Percentiles rank a stretch among this genome's conserved stretches.
These are phyloP conservation scores for Perca flavescens DNA, from an alignment of 2,113 vertebrate genomes.

Conservation along the genomic window DNA sequence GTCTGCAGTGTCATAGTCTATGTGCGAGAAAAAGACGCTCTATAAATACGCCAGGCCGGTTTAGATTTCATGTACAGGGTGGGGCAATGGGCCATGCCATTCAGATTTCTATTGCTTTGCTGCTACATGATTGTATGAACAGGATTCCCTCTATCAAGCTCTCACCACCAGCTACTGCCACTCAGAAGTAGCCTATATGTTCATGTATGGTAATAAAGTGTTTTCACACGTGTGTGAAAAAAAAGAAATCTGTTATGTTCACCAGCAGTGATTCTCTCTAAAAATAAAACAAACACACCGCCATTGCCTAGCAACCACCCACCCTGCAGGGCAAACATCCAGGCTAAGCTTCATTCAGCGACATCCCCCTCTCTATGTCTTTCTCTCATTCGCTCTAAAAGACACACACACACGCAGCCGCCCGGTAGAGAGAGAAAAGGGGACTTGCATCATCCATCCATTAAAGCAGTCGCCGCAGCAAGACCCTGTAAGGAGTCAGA, in stretches of 20 bases:
- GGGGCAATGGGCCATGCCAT: slow-evolving; percentile 70
- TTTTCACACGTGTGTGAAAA: slow-evolving; percentile 30
- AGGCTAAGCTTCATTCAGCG: slow-evolving; percentile 81
- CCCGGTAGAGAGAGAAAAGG: slow-evolving; percentile 57
- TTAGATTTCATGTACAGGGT: slow-evolving; percentile 75
- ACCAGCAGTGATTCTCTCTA: slow-evolving; percentile 79
- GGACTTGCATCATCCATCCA: slow-evolving; percentile 80
- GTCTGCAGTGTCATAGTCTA: slow-evolving; percentile 76
- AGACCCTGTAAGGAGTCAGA: slow-evolving; percentile 73
- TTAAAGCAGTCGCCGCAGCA: slow-evolving; percentile 70
- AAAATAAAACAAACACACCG: slow-evolving; percentile 86
- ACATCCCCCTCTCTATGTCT: slow-evolving; percentile 71
- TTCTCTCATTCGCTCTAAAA: slow-evolving; percentile 42
- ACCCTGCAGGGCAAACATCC: slow-evolving; percentile 80
- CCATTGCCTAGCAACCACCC: slow-evolving; percentile 81
- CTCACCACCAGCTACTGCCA: background rate
- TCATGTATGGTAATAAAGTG: slow-evolving; percentile 33
- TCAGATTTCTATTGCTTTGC: slow-evolving; percentile 64
- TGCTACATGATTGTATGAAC: slow-evolving; percentile 6
- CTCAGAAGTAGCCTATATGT: slow-evolving; percentile 1
- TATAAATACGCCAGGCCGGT: slow-evolving; percentile 74
- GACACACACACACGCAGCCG: slow-evolving; percentile 12
- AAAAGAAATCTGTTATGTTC: slow-evolving; percentile 71
- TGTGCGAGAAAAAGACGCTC: slow-evolving; percentile 69
- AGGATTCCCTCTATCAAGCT: background rate